phyloP scores from a whole-genome alignment of 2,113 vertebrate genomes.

The Willisornis vidua region DNA sequence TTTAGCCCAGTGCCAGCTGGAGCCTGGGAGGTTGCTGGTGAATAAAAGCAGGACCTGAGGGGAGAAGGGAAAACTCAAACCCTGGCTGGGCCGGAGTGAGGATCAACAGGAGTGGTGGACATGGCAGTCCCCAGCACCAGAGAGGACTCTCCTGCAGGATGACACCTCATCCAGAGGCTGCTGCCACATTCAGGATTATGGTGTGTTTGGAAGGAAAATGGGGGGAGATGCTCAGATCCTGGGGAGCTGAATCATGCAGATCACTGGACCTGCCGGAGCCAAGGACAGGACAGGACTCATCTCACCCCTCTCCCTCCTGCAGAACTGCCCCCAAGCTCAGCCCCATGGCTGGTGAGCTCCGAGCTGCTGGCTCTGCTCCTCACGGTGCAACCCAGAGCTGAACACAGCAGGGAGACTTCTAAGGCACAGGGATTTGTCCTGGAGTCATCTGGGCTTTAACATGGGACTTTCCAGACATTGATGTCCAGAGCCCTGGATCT shows the following conservation, averaged over 20 bases:
- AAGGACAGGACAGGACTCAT: neutral
- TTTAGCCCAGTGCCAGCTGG: slow-evolving; percentile 18
- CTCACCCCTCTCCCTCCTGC: neutral
- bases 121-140: neutral
- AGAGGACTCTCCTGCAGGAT: neutral
- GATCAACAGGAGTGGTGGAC: fast-evolving
- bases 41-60: neutral
- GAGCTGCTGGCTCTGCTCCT: neutral
- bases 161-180: neutral
- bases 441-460: neutral
- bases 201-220: neutral
- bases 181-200: fast-evolving
- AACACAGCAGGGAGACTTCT: neutral
- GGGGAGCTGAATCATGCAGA: fast-evolving
- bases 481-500: neutral
- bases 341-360: fast-evolving
- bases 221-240: neutral
- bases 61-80: neutral
- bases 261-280: fast-evolving
- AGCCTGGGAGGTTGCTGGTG: neutral
- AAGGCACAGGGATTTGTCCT: neutral
- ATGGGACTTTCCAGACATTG: fast-evolving
- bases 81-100: neutral
- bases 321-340: neutral
- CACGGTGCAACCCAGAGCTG: fast-evolving